phyloP scores from a whole-genome alignment of 2,797 vertebrate species.

The Adrianichthys oophorus region DNA sequence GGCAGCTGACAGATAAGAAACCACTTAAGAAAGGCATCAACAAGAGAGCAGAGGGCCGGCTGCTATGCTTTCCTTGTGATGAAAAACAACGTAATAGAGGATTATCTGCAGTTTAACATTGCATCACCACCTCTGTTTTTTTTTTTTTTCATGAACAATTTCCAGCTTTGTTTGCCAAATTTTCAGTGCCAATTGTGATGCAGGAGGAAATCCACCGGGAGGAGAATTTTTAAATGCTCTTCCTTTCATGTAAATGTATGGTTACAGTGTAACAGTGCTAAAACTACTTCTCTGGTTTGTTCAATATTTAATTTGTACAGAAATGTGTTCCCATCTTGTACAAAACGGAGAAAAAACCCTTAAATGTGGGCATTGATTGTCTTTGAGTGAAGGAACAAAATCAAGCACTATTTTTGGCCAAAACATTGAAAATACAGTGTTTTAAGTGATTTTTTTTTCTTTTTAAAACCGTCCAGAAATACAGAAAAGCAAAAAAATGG shows the following conservation, averaged over 20 bases:
- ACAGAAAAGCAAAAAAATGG: no score
- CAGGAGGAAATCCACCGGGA: constrained; percentile 1
- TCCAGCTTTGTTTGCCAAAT: constrained; percentile 6
- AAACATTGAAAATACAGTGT: no score
- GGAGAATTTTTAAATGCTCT: not conserved
- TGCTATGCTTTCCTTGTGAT: constrained; percentile 8
- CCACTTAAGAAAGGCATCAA: constrained; percentile 21
- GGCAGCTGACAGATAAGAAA: constrained; percentile 46
- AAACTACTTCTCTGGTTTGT: not conserved
- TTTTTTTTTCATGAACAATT: constrained; percentile 2
- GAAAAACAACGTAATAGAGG: constrained; percentile 15
- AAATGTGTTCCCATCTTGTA: no score
- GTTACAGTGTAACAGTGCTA: not conserved
- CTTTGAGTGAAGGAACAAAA: no score
- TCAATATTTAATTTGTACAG: not conserved
- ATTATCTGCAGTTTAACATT: constrained; percentile 33
- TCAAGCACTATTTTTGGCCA: no score
- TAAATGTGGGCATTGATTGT: no score
- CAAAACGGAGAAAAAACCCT: no score
- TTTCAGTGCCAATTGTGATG: not conserved
- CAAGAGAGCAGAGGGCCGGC: constrained; percentile 11
- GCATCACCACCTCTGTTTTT: constrained; percentile 17
- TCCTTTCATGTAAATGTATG: constrained; percentile 9
- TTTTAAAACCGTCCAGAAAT: no score
- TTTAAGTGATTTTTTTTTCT: no score